Base-by-base conservation (phyloP, 1,140 invertebrate species). In the Hirudo medicinalis region DNA sequence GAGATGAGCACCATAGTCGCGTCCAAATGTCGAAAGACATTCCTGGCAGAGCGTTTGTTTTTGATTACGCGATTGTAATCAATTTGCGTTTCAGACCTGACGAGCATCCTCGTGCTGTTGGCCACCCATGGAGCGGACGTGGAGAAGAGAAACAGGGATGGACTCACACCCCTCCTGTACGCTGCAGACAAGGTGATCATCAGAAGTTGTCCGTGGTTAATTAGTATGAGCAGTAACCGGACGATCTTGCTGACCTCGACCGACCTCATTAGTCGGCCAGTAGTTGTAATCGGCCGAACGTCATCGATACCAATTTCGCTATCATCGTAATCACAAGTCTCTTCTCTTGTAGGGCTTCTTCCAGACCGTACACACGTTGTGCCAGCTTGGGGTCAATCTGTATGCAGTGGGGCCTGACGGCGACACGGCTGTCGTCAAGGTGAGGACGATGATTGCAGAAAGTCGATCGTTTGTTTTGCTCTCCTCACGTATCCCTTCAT, bases 141-240 rank as follows among this genome's bases (percentile, higher is more conserved):
- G 3, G 57, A 63, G 17, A 25, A 25, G 15, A 63, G 29, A 11
- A 63, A 63, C 29, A 63, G 29, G 57, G 57, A 63, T 63, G 57
- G 57, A 63, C 19, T 63, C 29, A 63, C 57, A 15, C 57, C 57
- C 29, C 57, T 63, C 22, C 57, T 63, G 22, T 63, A 63, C 19
- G 6, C 57, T 63, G 57, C 57, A 25, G 57, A 63, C 22, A 63
- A 63, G 57, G 57, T 63, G 19, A 25, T 20, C 13, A 11, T 2
- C 32, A 6, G 32, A 36, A 36, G 2, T 36, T 36, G 32, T 36
- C 32, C 2, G 32, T 36, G 20, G 54, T 57, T 57, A 25, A 25
- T 57, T 57, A n/a, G 9, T 20, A 57, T 9, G 9, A 25, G 9
- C 9, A 25, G 25, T 57, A n/a, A n/a, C n/a, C n/a, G n/a, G n/a